Conservation (phyloP, 2,888 invertebrate genomes). For the Eledone cirrhosa region DNA sequence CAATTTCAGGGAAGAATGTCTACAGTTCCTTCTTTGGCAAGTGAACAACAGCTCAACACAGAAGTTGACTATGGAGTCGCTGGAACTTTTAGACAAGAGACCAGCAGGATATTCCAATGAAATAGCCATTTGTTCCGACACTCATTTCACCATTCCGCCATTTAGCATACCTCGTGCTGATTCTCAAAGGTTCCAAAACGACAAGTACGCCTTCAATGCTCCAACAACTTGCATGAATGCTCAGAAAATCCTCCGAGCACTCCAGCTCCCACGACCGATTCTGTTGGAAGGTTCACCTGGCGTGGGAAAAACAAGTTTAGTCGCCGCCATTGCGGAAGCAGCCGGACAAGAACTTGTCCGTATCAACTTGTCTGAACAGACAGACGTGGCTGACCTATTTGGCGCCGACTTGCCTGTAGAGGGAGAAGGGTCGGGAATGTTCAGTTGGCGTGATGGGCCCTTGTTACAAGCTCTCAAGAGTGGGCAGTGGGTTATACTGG, state of each 20-base stretch:
- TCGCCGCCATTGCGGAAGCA: slow-evolving; percentile 86
- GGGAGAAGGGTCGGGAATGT: slow-evolving; percentile 84
- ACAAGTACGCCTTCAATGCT: slow-evolving; percentile 62
- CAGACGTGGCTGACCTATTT: slow-evolving; percentile 96
- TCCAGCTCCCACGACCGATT: slow-evolving; percentile 86
- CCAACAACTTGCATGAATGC: slow-evolving; percentile 76
- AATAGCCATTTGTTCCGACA: slow-evolving; percentile 59
- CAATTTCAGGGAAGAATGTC: slow-evolving; percentile 38
- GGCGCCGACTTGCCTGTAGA: slow-evolving; percentile 96
- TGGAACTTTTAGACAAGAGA: slow-evolving; percentile 40
- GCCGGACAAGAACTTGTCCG: slow-evolving; percentile 86
- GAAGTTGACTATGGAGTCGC: slow-evolving; percentile 39
- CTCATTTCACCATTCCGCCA: slow-evolving; percentile 79
- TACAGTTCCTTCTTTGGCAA: slow-evolving; percentile 52
- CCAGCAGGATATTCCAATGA: slow-evolving; percentile 31
- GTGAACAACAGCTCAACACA: slow-evolving; percentile 48
- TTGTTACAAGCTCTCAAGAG: slow-evolving; percentile 89
- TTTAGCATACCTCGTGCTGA: slow-evolving; percentile 74
- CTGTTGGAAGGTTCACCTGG: slow-evolving; percentile 94
- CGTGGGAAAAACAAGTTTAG: slow-evolving; percentile 96
- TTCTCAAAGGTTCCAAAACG: slow-evolving; percentile 15
- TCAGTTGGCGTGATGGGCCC: slow-evolving; percentile 96
- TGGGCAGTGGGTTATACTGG: slow-evolving; percentile 95
- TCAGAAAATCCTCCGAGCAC: slow-evolving; percentile 83
- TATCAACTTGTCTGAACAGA: slow-evolving; percentile 98